Percentiles rank a stretch among this genome's conserved stretches.
These are phyloP conservation scores for Spicauda simplicius DNA, from an alignment of 2,888 invertebrate species.

Conservation along the genomic window DNA sequence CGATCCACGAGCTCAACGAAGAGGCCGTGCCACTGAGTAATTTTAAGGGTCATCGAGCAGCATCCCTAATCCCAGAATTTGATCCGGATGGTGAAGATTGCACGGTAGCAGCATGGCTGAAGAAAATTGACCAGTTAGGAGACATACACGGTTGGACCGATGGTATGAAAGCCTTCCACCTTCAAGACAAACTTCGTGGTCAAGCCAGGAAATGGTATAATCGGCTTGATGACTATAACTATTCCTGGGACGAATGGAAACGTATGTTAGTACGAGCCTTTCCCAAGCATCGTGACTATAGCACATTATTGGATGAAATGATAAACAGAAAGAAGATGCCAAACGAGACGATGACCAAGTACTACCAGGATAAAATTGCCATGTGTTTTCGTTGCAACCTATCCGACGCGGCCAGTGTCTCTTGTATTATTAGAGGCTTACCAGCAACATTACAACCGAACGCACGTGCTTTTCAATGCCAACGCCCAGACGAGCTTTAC, in stretches of 20 bases:
- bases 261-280: conserved; percentile 45
- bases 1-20: background rate
- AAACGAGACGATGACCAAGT: conserved; percentile 46
- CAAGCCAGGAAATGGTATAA: conserved; percentile 46
- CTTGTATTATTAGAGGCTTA: conserved; percentile 37
- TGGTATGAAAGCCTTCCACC: conserved; percentile 44
- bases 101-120: conserved; percentile 39
- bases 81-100: conserved; percentile 42
- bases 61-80: conserved; percentile 19
- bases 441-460: conserved; percentile 39
- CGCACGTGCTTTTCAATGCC: conserved; percentile 45
- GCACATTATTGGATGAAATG: conserved; percentile 44
- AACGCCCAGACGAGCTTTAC: conserved; percentile 43
- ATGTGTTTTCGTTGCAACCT: conserved; percentile 49
- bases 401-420: conserved; percentile 38
- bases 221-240: conserved; percentile 47
- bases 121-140: conserved; percentile 41
- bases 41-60: conserved; percentile 21
- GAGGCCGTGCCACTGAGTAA: background rate
- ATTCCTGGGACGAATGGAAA: conserved; percentile 49
- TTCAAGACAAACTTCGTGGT: conserved; percentile 47
- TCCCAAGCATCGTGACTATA: conserved; percentile 45
- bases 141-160: conserved; percentile 21
- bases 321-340: conserved; percentile 43
- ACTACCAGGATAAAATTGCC: conserved; percentile 49